Evolutionary conservation across 2,797 vertebrate genomes (phyloP).

Genomic region (Pterois miles): DNA sequence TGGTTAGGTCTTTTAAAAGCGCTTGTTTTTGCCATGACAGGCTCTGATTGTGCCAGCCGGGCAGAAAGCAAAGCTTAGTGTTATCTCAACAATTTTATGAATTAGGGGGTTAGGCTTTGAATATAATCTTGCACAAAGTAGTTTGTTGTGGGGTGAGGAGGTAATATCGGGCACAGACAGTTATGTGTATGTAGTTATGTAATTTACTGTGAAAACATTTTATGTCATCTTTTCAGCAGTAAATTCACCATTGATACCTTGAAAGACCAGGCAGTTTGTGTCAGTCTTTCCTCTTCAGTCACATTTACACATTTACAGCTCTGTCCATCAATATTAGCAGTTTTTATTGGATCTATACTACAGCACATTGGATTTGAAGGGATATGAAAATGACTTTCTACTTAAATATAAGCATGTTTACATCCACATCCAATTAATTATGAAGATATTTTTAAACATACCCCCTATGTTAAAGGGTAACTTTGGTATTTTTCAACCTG

Average conservation of each 20-base stretch:
- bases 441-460: not conserved
- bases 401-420: not conserved
- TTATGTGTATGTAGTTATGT: constrained; percentile 38
- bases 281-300: not conserved
- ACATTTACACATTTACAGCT: not conserved
- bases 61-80: no score
- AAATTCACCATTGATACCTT: not conserved
- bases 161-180: constrained; percentile 19
- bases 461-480: not conserved
- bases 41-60: no score
- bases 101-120: constrained; percentile 51
- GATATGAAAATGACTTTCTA: not conserved
- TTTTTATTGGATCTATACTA: not conserved
- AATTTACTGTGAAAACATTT: constrained; percentile 28
- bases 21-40: no score
- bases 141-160: constrained; percentile 29
- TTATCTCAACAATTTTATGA: no score
- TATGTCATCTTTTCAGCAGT: not conserved
- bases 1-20: no score
- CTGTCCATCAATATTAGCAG: not conserved
- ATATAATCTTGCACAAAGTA: constrained; percentile 34
- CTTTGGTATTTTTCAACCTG: no score
- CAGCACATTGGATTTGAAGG: not conserved
- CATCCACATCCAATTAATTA: not conserved
- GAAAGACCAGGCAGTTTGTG: not conserved